A percentile compares a stretch with the other conserved stretches of the same genome.
phyloP scores from a whole-genome alignment of 1,140 invertebrate species.

The Nephila pilipes region DNA sequence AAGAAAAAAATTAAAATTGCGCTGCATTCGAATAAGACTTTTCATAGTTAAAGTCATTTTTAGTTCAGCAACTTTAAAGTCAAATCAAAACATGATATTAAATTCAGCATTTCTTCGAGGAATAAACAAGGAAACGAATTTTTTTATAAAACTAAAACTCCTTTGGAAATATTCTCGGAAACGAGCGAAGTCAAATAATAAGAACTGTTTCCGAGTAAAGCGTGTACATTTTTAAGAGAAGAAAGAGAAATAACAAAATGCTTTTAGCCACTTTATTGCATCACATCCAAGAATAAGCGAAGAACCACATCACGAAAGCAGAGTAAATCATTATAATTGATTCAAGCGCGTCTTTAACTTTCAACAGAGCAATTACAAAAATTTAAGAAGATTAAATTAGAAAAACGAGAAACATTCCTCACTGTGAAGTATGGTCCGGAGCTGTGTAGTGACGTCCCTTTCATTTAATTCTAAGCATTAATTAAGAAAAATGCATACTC shows the following conservation, averaged over 20 bases:
- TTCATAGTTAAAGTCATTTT: no score
- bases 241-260: neutral
- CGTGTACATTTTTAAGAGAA: neutral
- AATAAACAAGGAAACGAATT: neutral
- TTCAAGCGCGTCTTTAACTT: neutral
- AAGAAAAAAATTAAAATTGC: no score
- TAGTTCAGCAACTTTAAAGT: no score
- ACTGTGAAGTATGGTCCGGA: neutral
- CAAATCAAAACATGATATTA: no score
- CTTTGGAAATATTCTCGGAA: neutral
- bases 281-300: neutral
- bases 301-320: neutral
- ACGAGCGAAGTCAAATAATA: neutral
- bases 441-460: neutral
- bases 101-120: neutral
- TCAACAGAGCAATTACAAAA: constrained; percentile 22
- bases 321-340: constrained; percentile 45
- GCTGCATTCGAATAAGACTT: no score
- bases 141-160: neutral
- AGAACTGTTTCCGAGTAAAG: neutral
- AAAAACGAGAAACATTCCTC: constrained; percentile 26
- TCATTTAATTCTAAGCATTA: constrained; percentile 32
- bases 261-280: neutral
- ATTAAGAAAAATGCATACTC: constrained; percentile 84
- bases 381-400: constrained; percentile 46